Evolutionary conservation across 2,888 invertebrate genomes (phyloP), one percentile per base, ranked within the genome.

Genomic region (Oasisia sp.): DNA sequence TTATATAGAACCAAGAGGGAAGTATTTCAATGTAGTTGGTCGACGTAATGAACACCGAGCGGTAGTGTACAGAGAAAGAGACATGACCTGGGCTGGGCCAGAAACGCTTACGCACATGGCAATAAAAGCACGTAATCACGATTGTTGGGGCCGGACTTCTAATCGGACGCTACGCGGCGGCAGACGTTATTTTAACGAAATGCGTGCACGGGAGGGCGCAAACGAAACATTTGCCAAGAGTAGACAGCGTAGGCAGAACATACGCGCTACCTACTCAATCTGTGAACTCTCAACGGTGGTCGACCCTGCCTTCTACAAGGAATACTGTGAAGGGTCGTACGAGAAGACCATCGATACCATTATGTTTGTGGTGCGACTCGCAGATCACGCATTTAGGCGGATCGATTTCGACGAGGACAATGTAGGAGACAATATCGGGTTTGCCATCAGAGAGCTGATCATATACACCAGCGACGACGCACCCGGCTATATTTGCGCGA

Each of bases 361-460:
- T 74, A 3, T 74, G 74, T 74, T 74, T 27, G 74, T n/a, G 7
- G 74, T 74, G 27, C 14, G 27, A 74, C 32, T 32, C 32, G 91
- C 91, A 32, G 91, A 91, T 32, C 91, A 56, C 14, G 12, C n/a
- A 45, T 91, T 91, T n/a, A 45, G 91, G 27, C 12, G 91, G 7
- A n/a, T 91, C 45, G 91, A 91, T 14, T 91, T 91, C 91, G 50
- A 14, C 1, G 8, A 3, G 50, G 91, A 91, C 91, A 45, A 32
- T 27, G 50, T 32, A 45, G 50, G 44, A 50, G n/a, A 38, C 56
- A 91, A 91, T 45, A 19, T 91, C 27, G 91, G 91, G 32, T 91
- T 91, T 45, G 56, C 45, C 44, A 14, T 91, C 14, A 91, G 27
- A 32, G 32, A 91, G 44, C 7, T 91, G 50, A 45, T 45, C 27